A percentile compares a stretch with the other conserved stretches of the same genome.
Evolutionary conservation across 2,888 invertebrate species (phyloP).

Genomic region (Strigamia crassipes): DNA sequence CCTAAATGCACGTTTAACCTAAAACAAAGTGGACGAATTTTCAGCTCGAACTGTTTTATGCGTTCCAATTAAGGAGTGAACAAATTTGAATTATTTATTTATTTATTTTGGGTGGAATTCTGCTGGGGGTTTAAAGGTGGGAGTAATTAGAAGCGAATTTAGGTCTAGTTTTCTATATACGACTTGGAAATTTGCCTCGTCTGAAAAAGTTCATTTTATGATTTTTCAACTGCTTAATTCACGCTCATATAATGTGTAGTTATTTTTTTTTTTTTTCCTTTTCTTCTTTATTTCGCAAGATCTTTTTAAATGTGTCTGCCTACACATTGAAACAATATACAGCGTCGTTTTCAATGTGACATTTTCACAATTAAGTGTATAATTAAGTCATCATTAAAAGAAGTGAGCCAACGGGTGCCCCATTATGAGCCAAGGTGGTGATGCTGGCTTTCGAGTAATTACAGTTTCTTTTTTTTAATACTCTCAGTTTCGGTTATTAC

Average conservation of each 20-base stretch:
- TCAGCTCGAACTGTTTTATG: neutral
- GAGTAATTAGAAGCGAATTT: constrained; percentile 11
- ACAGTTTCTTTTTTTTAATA: constrained; percentile 27
- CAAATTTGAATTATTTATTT: neutral
- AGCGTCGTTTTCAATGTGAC: constrained; percentile 19
- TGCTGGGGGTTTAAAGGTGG: neutral
- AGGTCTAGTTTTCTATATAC: neutral
- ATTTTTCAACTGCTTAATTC: constrained; percentile 40
- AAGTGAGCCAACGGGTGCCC: constrained; percentile 40
- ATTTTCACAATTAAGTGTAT: constrained; percentile 42
- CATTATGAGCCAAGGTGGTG: constrained; percentile 40
- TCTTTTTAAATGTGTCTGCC: constrained; percentile 38
- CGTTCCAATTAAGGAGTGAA: neutral
- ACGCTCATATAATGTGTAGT: constrained; percentile 32
- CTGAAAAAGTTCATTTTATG: constrained; percentile 38
- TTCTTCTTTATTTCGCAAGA: constrained; percentile 29
- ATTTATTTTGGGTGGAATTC: neutral
- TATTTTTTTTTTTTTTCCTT: constrained; percentile 9
- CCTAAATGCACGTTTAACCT: too few species aligned
- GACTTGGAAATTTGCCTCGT: neutral
- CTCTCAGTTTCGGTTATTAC: constrained; percentile 42
- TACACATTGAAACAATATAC: constrained; percentile 36
- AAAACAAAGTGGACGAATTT: neutral
- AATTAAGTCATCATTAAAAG: constrained; percentile 42
- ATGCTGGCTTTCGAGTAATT: constrained; percentile 35